Conservation (phyloP, 2,888 invertebrate species). For the Xylophagus ater region DNA sequence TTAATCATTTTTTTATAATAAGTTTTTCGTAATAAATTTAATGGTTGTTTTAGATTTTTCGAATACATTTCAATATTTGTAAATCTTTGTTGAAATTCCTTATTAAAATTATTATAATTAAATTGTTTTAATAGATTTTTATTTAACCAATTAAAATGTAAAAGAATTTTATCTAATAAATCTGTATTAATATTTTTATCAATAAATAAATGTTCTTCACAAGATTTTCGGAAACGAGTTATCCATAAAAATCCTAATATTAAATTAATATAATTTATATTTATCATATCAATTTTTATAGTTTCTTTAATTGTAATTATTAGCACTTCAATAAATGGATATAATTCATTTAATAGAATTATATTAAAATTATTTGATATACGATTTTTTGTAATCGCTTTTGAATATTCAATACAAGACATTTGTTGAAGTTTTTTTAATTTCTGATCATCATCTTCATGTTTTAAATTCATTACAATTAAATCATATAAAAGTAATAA, state of each 20-base stretch:
- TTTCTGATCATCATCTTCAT: constrained; percentile 20
- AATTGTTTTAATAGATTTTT: constrained; percentile 45
- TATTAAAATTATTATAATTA: constrained; percentile 16
- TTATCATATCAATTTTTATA: constrained; percentile 21
- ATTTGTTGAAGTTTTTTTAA: constrained; percentile 23
- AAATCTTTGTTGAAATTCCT: constrained; percentile 19
- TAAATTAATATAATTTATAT: constrained; percentile 22
- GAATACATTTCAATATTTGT: constrained; percentile 24
- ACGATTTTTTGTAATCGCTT: constrained; percentile 23
- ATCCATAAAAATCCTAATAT: constrained; percentile 30
- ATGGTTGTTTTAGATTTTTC: constrained; percentile 13
- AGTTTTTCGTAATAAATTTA: constrained; percentile 17
- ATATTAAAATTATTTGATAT: constrained; percentile 31
- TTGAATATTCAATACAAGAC: constrained; percentile 31
- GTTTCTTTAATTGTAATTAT: too few relatives aligned
- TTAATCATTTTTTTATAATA: constrained; percentile 17
- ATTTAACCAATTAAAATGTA: constrained; percentile 64
- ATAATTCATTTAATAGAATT: constrained; percentile 25
- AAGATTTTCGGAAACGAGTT: constrained; percentile 27
- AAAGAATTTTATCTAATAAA: constrained; percentile 48
- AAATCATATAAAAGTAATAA: constrained; percentile 24
- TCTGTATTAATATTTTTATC: constrained; percentile 41
- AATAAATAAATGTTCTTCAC: constrained; percentile 26
- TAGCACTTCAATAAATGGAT: constrained; percentile 23
- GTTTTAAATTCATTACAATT: too few relatives aligned